Evolutionary conservation across 2,797 vertebrate species (phyloP).

Genomic region (Microctenopoma steveboyesi): DNA sequence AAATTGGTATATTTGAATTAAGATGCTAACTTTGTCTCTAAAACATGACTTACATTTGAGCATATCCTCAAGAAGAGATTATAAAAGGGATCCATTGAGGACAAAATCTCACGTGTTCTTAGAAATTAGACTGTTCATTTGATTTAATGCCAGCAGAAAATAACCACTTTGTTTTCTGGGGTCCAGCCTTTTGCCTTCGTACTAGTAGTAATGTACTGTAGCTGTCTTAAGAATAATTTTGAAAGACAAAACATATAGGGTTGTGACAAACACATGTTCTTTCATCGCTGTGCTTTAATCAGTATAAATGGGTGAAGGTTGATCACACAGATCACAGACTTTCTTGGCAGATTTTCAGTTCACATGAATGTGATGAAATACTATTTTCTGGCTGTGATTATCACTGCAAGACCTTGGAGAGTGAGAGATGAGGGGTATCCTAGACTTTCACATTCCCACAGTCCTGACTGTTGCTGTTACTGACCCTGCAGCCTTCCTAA

Average conservation of each 20-base stretch:
- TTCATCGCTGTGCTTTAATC: neutral
- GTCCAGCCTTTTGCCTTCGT: neutral
- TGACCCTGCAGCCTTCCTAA: constrained; percentile 58
- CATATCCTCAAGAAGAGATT: neutral
- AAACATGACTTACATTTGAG: neutral
- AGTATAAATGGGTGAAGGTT: neutral
- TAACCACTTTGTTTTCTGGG: neutral
- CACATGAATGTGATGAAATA: constrained; percentile 46
- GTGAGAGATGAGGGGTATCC: constrained; percentile 47
- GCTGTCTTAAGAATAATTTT: neutral
- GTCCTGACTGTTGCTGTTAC: constrained; percentile 56
- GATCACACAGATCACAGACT: too few relatives aligned
- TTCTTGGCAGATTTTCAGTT: constrained; percentile 39
- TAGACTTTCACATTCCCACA: constrained; percentile 64
- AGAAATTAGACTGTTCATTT: constrained; percentile 21
- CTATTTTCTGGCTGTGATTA: constrained; percentile 38
- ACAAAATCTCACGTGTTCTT: constrained; percentile 7
- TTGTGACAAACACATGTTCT: neutral
- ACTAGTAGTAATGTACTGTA: neutral
- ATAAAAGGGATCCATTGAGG: neutral
- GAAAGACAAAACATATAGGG: too few relatives aligned
- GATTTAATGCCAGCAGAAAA: constrained; percentile 5
- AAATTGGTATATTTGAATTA: too few relatives aligned
- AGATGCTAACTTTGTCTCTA: constrained; percentile 1
- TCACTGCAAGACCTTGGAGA: constrained; percentile 47